Evolutionary conservation across 2,888 invertebrate species (phyloP).

Genomic region (Parnassius smintheus): DNA sequence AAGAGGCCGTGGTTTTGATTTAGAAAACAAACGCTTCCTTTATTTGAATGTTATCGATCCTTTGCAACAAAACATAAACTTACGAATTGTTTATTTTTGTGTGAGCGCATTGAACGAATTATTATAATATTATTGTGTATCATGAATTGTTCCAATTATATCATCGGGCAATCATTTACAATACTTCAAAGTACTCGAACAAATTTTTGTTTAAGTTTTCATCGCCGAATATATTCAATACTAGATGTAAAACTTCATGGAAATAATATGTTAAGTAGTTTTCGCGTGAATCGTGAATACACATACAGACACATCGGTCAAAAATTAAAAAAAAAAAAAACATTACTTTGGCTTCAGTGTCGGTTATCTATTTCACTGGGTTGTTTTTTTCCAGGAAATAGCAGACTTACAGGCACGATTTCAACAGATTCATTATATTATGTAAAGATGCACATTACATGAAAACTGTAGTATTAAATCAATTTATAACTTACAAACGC

Average conservation of each 20-base stretch:
- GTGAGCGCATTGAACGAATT: slow-evolving; percentile 25
- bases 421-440: no score
- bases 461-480: no score
- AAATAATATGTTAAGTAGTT: no score
- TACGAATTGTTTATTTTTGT: slow-evolving; percentile 26
- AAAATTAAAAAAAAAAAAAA: no score
- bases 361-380: no score
- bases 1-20: slow-evolving; percentile 26
- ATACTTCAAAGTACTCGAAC: slow-evolving; percentile 13
- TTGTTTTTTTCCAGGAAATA: no score
- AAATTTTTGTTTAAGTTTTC: slow-evolving; percentile 12
- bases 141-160: slow-evolving; percentile 3
- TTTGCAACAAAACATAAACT: slow-evolving; percentile 25
- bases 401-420: no score
- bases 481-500: neutral
- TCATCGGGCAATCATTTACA: slow-evolving; percentile 19
- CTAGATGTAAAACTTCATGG: slow-evolving; percentile 5
- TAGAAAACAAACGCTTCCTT: slow-evolving; percentile 25
- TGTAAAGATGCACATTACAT: no score
- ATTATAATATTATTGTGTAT: slow-evolving; percentile 14
- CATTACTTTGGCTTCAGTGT: no score
- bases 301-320: no score
- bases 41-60: slow-evolving; percentile 28
- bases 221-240: slow-evolving; percentile 13
- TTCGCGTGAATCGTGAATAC: no score